Conservation (phyloP, 92 coral and sea anemone species). For the Porites lobata region DNA sequence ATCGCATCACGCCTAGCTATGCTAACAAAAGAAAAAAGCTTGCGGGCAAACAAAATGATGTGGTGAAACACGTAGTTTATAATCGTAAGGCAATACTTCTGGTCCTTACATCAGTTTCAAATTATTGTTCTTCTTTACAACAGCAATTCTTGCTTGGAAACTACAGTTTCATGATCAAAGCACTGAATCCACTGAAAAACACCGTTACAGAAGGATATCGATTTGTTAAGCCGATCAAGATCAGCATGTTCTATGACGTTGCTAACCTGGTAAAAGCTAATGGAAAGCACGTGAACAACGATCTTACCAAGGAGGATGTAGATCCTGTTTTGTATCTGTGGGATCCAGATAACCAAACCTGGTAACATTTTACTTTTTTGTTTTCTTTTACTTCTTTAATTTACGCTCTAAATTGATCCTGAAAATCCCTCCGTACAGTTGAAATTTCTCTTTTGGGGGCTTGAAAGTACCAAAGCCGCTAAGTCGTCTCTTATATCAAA, state of each 20-base stretch:
- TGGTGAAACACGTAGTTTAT: no score
- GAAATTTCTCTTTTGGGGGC: not conserved
- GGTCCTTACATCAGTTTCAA: no score
- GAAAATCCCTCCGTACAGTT: no score
- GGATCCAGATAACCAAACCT: conserved; percentile 84
- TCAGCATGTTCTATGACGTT: conserved; percentile 84
- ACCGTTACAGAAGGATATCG: conserved; percentile 70
- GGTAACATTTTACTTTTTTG: conserved; percentile 44
- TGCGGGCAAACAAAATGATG: no score
- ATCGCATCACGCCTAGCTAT: no score
- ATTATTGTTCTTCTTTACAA: not conserved
- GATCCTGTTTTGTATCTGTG: conserved; percentile 88
- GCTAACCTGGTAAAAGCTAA: conserved; percentile 78
- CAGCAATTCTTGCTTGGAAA: conserved; percentile 89
- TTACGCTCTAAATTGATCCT: not conserved
- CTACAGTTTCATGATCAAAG: conserved; percentile 93
- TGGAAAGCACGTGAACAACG: conserved; percentile 70
- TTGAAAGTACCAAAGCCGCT: not conserved
- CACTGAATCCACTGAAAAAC: conserved; percentile 78
- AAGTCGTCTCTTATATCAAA: no score
- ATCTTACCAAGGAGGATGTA: conserved; percentile 71
- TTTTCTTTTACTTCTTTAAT: not conserved
- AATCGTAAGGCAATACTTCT: not conserved
- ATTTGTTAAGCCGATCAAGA: conserved; percentile 81
- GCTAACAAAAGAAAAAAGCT: no score